Base-by-base conservation (phyloP, 2,113 vertebrate species). In the Shinisaurus crocodilurus region DNA sequence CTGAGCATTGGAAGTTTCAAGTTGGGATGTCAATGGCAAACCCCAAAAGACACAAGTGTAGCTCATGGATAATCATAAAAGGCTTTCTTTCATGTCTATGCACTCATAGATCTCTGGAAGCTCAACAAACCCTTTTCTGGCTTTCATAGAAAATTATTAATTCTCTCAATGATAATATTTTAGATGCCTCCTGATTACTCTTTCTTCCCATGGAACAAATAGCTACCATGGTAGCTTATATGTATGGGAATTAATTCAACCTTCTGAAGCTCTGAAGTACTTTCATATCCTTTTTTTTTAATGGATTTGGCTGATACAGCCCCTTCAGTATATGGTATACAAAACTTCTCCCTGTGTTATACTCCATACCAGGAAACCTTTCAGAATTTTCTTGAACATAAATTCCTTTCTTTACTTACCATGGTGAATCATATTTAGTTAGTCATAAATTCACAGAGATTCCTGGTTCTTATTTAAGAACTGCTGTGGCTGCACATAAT, bases 81-180 rank as follows among this genome's bases (percentile, higher is more conserved):
- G 8, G 76, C 29, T 92, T 72, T 23, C 23, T 48, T 93, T 91
- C 20, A 0, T 75, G 50, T 83, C 80, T 45, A 89, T 34, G 63
- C 63, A 75, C 50, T 37, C 43, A 13, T 50, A 83, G 5, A 16
- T 50, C 85, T 90, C 87, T 89, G 25, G 89, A 32, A 85, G 85
- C 90, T 90, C 34, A 37, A 75, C 10, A 32, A 90, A 63, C 6
- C 0, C 0, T 90, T 92, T 93, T 93, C 29, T 54, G 50, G 60
- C 1, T 86, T 93, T 88, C 23, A 3, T 40, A 87, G 88, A 16
- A 88, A 88, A 88, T 92, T 75, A 91, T 29, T 89, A 57, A 2
- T 43, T 25, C 27, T 77, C 88, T 93, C 65, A 84, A 16, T 37
- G 89, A 32, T 69, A 50, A 75, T 6, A 81, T 92, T 88, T 93